Evolutionary conservation across 2,797 vertebrate genomes (phyloP).

Genomic region (Lophius americanus): DNA sequence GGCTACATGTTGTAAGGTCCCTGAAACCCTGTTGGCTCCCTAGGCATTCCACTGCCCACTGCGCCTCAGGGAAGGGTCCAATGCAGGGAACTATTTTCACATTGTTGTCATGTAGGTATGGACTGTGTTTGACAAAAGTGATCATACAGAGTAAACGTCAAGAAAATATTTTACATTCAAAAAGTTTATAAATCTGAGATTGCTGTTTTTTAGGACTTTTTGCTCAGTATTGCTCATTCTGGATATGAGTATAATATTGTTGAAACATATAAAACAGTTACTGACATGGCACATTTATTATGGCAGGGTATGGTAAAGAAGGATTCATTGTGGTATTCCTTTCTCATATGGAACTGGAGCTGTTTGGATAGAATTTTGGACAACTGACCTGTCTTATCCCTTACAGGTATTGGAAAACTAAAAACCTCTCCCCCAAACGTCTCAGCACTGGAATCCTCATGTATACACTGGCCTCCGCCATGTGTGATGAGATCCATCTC

Average conservation of each 20-base stretch:
- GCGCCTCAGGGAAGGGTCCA: not conserved
- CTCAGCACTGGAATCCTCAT: slow-evolving; percentile 98
- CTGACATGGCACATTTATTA: not conserved
- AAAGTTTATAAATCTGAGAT: too few relatives aligned
- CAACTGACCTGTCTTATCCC: not conserved
- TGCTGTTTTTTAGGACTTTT: too few relatives aligned
- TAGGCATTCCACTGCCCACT: too few relatives aligned
- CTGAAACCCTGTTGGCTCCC: too few relatives aligned
- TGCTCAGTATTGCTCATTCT: not conserved
- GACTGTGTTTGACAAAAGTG: too few relatives aligned
- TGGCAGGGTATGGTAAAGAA: not conserved
- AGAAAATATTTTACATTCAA: too few relatives aligned
- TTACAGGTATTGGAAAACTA: slow-evolving; percentile 96
- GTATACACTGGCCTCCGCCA: slow-evolving; percentile 93
- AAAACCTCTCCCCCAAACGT: slow-evolving; percentile 94
- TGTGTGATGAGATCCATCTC: slow-evolving; percentile 96
- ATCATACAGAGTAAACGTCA: too few relatives aligned
- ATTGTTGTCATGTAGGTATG: too few relatives aligned
- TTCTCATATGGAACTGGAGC: not conserved
- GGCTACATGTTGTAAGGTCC: too few relatives aligned
- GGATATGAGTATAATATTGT: not conserved
- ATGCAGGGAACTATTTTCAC: not conserved
- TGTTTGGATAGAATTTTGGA: not conserved
- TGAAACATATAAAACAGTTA: not conserved
- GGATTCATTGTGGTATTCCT: not conserved